These are phyloP conservation scores for Lutjanus erythropterus DNA, from an alignment of 2,113 vertebrate genomes.

Conservation along the genomic window DNA sequence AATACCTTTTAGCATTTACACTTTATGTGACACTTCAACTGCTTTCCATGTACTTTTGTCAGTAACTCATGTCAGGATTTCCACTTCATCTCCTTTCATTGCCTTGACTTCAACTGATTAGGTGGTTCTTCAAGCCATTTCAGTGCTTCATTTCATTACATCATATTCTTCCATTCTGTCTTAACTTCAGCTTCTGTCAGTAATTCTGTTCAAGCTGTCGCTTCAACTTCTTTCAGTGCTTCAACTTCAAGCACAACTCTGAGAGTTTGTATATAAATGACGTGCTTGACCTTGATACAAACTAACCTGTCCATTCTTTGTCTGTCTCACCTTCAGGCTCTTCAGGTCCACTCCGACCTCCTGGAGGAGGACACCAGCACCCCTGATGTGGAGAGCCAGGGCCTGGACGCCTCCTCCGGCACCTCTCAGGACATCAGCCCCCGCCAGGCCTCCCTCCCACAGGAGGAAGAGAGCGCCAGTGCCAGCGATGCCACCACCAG, in stretches of 20 bases:
- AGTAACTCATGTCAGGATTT: background rate
- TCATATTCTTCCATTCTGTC: background rate
- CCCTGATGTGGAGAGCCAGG: conserved; percentile 82
- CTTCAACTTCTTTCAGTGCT: background rate
- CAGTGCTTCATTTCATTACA: background rate
- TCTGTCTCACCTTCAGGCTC: conserved; percentile 63
- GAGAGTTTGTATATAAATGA: too few relatives aligned
- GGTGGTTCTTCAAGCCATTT: background rate
- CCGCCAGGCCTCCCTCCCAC: conserved; percentile 62
- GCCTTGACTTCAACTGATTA: background rate
- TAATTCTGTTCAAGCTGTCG: background rate
- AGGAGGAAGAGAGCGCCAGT: conserved; percentile 66
- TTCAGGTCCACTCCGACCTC: conserved; percentile 75
- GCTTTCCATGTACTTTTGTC: background rate
- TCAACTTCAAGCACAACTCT: too few relatives aligned
- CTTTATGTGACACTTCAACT: background rate
- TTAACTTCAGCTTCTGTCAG: too few relatives aligned
- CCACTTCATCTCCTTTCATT: background rate
- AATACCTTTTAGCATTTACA: too few relatives aligned
- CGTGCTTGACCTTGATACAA: too few relatives aligned
- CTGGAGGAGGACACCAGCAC: conserved; percentile 85
- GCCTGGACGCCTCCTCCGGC: conserved; percentile 67
- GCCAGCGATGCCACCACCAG: too few relatives aligned
- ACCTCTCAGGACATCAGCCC: conserved; percentile 36
- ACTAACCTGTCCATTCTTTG: background rate